Base-by-base conservation (phyloP, 35 echinoderm and acorn worm genomes). In the Nesometra sesokonis region DNA sequence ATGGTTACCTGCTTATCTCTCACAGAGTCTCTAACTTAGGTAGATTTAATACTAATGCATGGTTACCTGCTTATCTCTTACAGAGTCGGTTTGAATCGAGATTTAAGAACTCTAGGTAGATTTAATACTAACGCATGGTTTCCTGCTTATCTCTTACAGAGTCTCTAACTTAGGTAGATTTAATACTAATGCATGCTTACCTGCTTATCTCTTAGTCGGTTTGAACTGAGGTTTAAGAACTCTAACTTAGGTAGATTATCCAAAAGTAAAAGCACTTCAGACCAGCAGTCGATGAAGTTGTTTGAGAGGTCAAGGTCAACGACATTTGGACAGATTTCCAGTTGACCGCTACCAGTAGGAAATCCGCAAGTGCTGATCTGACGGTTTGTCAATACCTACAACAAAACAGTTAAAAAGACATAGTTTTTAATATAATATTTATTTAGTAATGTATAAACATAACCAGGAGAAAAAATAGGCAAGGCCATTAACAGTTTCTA, bases 91-190 rank as follows among this genome's bases (percentile, higher is more conserved):
- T 99, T 13, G 85, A 88, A 47, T 89, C 90, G 4, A 99, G 57
- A 77, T 99, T 94, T 19, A 94, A 77, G 87, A 91, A 99, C 77
- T 99, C 89, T 82, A 35, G 93, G 93, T 47, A 99, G 85, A 52
- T 90, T 47, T n/a, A n/a, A n/a, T n/a, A n/a, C n/a, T n/a, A n/a
- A n/a, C n/a, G n/a, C n/a, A n/a, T n/a, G n/a, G n/a, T n/a, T n/a
- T n/a, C n/a, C n/a, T n/a, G n/a, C n/a, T n/a, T n/a, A n/a, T n/a
- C n/a, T n/a, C n/a, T n/a, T n/a, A n/a, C n/a, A n/a, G n/a, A n/a
- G n/a, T n/a, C n/a, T n/a, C n/a, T n/a, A n/a, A n/a, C n/a, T n/a
- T n/a, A n/a, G n/a, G n/a, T n/a, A n/a, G n/a, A n/a, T n/a, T n/a
- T 8, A 30, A 78, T 78, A 32, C 31, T 7, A 30, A n/a, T n/a